Conservation (phyloP, 2,113 vertebrate genomes). For the Xenopus laevis region DNA sequence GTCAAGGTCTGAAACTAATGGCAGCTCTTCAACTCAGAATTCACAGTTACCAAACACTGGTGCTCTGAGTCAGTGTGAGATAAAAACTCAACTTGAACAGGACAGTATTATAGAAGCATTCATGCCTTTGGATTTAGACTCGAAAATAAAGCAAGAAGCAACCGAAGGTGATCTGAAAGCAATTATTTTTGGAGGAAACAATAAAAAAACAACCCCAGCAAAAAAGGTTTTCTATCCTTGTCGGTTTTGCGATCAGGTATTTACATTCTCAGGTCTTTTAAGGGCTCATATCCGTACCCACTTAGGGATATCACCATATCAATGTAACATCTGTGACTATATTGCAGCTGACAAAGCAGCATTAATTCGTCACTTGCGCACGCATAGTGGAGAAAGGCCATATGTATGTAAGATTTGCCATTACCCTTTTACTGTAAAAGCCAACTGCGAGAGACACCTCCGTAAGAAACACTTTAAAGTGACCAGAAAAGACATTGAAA, state of each 20-base stretch:
- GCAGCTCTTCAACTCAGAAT: constrained; percentile 50
- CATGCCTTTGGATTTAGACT: constrained; percentile 70
- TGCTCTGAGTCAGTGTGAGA: constrained; percentile 61
- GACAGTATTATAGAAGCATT: constrained; percentile 76
- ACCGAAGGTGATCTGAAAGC: constrained; percentile 74
- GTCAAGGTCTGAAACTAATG: constrained; percentile 58
- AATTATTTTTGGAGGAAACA: constrained; percentile 54
- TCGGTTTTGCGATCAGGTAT: constrained; percentile 91
- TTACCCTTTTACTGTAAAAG: constrained; percentile 96
- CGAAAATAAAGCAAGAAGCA: constrained; percentile 79
- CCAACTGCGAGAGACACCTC: constrained; percentile 95
- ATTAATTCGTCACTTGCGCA: constrained; percentile 89
- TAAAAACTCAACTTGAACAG: constrained; percentile 71
- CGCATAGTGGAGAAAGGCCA: constrained; percentile 92
- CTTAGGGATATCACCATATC: constrained; percentile 87
- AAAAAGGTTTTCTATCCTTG: constrained; percentile 85
- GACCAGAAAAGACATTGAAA: constrained; percentile 93
- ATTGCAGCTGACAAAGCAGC: constrained; percentile 94
- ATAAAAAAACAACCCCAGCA: constrained; percentile 65
- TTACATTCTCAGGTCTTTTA: constrained; percentile 83
- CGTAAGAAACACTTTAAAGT: constrained; percentile 94
- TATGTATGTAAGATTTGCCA: constrained; percentile 97
- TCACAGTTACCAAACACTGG: constrained; percentile 59
- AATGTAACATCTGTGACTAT: constrained; percentile 95
- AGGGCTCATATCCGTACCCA: constrained; percentile 92